Base-by-base conservation (phyloP, 2,888 invertebrate species). In the Dryocosmus kuriphilus region DNA sequence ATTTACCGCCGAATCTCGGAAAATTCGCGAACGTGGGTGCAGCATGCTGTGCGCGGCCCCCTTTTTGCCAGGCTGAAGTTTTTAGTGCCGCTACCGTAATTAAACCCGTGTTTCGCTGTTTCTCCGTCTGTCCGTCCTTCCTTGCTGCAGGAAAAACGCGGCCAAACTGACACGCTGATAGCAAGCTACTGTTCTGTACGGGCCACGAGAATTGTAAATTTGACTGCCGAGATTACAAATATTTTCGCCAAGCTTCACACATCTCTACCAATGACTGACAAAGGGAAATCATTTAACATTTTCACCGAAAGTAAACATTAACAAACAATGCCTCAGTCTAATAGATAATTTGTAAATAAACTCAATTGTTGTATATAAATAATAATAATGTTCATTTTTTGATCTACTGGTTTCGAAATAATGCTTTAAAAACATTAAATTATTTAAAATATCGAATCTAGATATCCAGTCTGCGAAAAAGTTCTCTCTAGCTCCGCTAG, bases 91-190 rank as follows among this genome's bases (percentile, higher is more conserved):
- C 84, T 84, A 84, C 83, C 87, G 88, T 88, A 89, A 89, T 89
- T 89, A 89, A 89, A 89, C 87, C 86, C 85, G 85, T 85, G 88
- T 88, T 88, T 85, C 86, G 86, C 86, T 88, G 88, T 89, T 89
- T 87, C 89, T 87, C 87, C 86, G 86, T 89, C 88, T 88, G 88
- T 88, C 87, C 88, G 88, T 86, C 83, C 83, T 80, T 84, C 80
- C 77, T 82, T 85, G 83, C 80, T 81, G 79, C 81, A 80, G 78
- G 81, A 83, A 83, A 81, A 83, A 83, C 79, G 78, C 79, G 77
- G 77, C 78, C 83, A 81, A 83, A 82, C 82, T 82, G 81, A 81
- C 81, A 83, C 78, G 83, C 81, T 84, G 83, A 82, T 82, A 83
- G 85, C 84, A 83, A 77, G 80, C 81, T 82, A 81, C 81, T 79